Evolutionary conservation across 2,113 vertebrate genomes (phyloP), one percentile per base, ranked within the genome.

Genomic region (Psittacula cyanocephala): DNA sequence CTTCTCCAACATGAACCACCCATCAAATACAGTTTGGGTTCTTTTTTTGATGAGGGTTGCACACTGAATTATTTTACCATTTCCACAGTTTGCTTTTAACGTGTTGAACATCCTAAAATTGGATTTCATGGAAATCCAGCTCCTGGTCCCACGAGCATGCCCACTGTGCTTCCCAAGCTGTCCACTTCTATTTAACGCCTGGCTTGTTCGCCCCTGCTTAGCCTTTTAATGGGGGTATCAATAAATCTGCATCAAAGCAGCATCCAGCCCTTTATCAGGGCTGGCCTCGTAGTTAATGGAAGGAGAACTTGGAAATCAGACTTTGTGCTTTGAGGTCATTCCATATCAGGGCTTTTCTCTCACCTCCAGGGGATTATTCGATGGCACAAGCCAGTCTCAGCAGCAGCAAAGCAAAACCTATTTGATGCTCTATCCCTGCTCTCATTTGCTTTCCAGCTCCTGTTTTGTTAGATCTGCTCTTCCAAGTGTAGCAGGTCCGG

Each of bases 61-160:
- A 4, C 29, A 4, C 1, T 2, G 2, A 70, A 70, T 52, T 16
- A 3, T 82, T 64, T n/a, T 29, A 17, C 39, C 13, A 1, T 24
- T 63, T 33, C 50, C 68, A 11, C 4, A 0, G 69, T 82, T 74
- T 55, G 18, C 24, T 49, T 77, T 24, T 39, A 57, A 22, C 0
- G 0, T 5, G 17, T 25, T 13, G 39, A 63, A 19, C 13, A 17
- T 25, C 39, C 1, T 0, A 7, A 6, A 5, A 5, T 35, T 13
- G 1, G 9, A 33, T 65, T 5, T 17, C 1, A 2, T 3, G 28
- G 49, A 23, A 35, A 14, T 13, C 37, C 23, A 55, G 27, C 37
- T 17, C 18, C 20, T 2, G 1, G 47, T 24, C 44, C 5, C 44
- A 15, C 0, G 3, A 46, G 29, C 2, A 1, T 0, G 22, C 8